Conservation (phyloP, 2,797 vertebrate species). For the Lagorchestes hirsutus region DNA sequence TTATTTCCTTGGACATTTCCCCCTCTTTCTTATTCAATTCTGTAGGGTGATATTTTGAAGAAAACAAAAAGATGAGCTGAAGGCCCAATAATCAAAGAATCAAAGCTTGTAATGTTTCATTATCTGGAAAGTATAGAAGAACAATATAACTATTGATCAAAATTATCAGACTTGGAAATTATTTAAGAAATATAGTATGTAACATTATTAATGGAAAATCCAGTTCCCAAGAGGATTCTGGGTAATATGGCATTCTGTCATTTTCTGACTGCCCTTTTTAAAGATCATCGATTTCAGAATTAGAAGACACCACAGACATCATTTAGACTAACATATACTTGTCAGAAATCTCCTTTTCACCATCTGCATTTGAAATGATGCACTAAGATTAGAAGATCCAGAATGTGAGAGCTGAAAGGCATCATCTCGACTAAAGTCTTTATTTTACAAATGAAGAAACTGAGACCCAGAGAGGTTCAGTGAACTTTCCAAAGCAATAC, state of each 20-base stretch:
- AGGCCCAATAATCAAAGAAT: neutral
- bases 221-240: neutral
- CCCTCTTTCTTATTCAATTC: slow-evolving; percentile 14
- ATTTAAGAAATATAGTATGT: neutral
- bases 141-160: neutral
- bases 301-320: accelerated
- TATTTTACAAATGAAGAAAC: neutral
- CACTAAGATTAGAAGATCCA: neutral
- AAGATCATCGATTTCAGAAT: neutral
- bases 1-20: neutral
- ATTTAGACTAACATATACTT: no score
- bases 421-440: neutral
- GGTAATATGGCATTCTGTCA: neutral
- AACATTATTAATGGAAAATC: neutral
- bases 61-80: neutral
- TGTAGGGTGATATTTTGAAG: neutral
- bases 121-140: neutral
- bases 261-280: slow-evolving; percentile 21
- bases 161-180: neutral
- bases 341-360: neutral
- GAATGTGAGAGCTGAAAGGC: neutral
- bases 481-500: neutral
- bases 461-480: neutral
- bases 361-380: neutral
- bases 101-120: neutral